These are phyloP conservation scores for Enteromius radiatus DNA, from an alignment of 2,797 vertebrate species.

Conservation along the genomic window DNA sequence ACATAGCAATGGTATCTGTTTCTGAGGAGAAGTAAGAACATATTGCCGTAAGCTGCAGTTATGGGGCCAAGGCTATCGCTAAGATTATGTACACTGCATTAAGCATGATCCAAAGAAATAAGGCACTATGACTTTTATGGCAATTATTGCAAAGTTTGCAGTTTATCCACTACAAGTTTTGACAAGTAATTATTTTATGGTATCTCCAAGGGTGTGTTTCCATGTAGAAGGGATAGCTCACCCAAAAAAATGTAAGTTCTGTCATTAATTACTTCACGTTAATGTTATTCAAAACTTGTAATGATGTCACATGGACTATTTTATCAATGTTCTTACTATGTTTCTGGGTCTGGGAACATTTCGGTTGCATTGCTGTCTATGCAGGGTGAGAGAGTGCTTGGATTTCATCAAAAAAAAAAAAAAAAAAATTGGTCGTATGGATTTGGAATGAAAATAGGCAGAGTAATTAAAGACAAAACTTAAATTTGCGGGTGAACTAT, in stretches of 20 bases:
- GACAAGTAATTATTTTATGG: background rate
- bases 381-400: too few species aligned
- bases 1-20: background rate
- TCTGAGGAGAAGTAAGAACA: background rate
- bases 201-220: background rate
- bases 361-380: too few species aligned
- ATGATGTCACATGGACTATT: too few species aligned
- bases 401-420: too few species aligned
- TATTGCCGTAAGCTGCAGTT: constrained; percentile 1
- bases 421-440: too few species aligned
- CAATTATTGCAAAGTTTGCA: background rate
- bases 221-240: background rate
- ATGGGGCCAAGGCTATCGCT: background rate
- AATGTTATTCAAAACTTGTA: too few species aligned
- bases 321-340: too few species aligned
- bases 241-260: background rate
- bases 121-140: background rate
- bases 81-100: background rate
- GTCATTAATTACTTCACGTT: too few species aligned
- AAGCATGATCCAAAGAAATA: background rate
- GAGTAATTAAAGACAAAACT: too few species aligned
- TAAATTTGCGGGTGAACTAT: too few species aligned
- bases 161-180: background rate
- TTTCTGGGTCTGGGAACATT: too few species aligned
- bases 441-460: too few species aligned